Evolutionary conservation across 2,888 invertebrate species (phyloP).

Genomic region (Petrolisthes cinctipes): DNA sequence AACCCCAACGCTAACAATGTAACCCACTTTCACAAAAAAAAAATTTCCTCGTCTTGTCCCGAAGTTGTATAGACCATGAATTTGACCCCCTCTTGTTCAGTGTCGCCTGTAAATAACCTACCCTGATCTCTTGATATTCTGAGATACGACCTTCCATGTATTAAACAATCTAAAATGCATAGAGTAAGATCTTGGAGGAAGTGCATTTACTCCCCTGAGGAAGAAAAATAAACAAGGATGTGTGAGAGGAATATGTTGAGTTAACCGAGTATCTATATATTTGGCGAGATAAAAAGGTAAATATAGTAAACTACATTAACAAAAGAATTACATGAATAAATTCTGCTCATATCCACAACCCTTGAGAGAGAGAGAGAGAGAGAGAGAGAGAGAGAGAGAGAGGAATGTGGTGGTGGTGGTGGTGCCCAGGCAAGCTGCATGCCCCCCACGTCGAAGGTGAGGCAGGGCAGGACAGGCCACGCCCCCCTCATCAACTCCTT

Average conservation of each 20-base stretch:
- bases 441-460: conserved; percentile 54
- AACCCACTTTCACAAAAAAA: neutral
- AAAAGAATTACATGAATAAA: conserved; percentile 52
- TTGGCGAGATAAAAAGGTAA: conserved; percentile 6
- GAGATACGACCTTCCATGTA: neutral
- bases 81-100: neutral
- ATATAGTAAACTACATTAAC: conserved; percentile 39
- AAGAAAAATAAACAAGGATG: neutral
- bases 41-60: neutral
- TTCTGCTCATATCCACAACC: conserved; percentile 45
- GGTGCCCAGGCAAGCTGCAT: conserved; percentile 2
- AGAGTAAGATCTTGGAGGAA: neutral
- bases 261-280: neutral
- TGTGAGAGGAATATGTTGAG: neutral
- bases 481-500: conserved; percentile 38
- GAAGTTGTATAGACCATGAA: neutral
- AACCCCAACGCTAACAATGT: neutral
- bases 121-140: conserved; percentile 2
- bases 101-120: neutral
- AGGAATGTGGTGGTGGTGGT: conserved; percentile 37
- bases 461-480: conserved; percentile 26
- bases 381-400: neutral
- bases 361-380: conserved; percentile 19
- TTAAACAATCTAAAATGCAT: neutral
- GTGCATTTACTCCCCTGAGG: neutral